Evolutionary conservation across 1,140 invertebrate genomes (phyloP).

Genomic region (Euglossa dilemma): DNA sequence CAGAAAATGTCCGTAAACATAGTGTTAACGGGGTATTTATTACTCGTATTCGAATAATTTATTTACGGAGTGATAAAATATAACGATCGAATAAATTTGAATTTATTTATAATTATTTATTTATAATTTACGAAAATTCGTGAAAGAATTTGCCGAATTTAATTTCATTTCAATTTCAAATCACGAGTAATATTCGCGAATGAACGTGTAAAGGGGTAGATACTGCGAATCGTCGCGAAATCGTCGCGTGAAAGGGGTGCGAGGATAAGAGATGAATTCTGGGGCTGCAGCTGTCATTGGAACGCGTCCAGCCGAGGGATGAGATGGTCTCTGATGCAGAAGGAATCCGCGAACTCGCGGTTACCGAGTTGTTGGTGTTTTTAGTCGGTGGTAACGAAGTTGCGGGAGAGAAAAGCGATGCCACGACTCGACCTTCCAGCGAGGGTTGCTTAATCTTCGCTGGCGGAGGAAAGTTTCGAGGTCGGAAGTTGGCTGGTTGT

Average conservation of each 20-base stretch:
- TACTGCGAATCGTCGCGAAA: too few species aligned
- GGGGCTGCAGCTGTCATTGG: neutral
- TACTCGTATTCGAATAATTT: too few species aligned
- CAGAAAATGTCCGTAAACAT: too few species aligned
- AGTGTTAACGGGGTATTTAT: too few species aligned
- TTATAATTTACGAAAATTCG: too few species aligned
- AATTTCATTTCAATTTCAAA: too few species aligned
- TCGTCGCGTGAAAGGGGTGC: neutral
- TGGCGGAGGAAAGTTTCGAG: neutral
- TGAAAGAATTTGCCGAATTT: too few species aligned
- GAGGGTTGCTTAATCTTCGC: neutral
- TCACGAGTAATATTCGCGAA: too few species aligned
- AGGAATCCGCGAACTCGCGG: neutral
- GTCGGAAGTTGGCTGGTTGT: neutral
- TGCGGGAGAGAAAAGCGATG: neutral
- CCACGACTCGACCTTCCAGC: neutral
- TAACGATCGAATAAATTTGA: too few species aligned
- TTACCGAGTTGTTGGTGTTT: conserved; percentile 1
- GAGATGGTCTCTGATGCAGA: neutral
- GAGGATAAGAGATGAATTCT: neutral
- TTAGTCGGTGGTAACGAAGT: neutral
- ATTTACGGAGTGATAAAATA: too few species aligned
- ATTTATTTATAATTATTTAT: too few species aligned
- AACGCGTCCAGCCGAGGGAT: neutral
- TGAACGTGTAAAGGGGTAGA: too few species aligned